A percentile compares a stretch with the other conserved stretches of the same genome.
These are phyloP conservation scores for Ostrea edulis DNA, from an alignment of 1,140 invertebrate species.

Conservation along the genomic window DNA sequence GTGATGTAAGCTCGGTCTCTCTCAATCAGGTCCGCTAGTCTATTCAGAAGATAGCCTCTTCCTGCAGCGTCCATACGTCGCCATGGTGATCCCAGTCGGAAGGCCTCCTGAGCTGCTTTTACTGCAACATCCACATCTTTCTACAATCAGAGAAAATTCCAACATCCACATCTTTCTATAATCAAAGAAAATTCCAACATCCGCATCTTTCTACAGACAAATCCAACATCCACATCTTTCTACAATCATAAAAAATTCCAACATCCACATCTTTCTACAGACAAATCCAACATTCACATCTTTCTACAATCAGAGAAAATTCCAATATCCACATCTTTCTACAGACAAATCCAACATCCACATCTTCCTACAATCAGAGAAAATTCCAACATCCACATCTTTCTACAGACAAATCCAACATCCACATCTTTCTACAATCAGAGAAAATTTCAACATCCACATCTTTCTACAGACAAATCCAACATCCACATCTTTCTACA, in stretches of 20 bases:
- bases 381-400: conserved; percentile 84
- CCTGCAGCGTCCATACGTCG: conserved; percentile 94
- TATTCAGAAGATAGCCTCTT: conserved; percentile 88
- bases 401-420: conserved; percentile 80
- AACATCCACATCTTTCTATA: conserved; percentile 72
- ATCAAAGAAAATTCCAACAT: conserved; percentile 84
- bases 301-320: conserved; percentile 65
- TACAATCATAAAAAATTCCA: conserved; percentile 79
- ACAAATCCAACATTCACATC: conserved; percentile 82
- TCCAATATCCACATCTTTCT: conserved; percentile 83
- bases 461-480: conserved; percentile 79
- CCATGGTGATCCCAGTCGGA: conserved; percentile 87
- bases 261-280: conserved; percentile 80
- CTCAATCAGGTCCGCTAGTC: conserved; percentile 89
- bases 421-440: conserved; percentile 79
- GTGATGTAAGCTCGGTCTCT: conserved; percentile 87
- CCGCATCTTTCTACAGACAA: conserved; percentile 69
- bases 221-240: conserved; percentile 83
- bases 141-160: conserved; percentile 63
- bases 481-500: conserved; percentile 81
- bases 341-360: conserved; percentile 82
- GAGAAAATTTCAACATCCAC: conserved; percentile 85
- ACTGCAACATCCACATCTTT: conserved; percentile 86
- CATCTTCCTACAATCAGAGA: conserved; percentile 69
- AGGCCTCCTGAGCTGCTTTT: conserved; percentile 87